Evolutionary conservation across 2,113 vertebrate species (phyloP).

Genomic region (Seriola quinqueradiata): DNA sequence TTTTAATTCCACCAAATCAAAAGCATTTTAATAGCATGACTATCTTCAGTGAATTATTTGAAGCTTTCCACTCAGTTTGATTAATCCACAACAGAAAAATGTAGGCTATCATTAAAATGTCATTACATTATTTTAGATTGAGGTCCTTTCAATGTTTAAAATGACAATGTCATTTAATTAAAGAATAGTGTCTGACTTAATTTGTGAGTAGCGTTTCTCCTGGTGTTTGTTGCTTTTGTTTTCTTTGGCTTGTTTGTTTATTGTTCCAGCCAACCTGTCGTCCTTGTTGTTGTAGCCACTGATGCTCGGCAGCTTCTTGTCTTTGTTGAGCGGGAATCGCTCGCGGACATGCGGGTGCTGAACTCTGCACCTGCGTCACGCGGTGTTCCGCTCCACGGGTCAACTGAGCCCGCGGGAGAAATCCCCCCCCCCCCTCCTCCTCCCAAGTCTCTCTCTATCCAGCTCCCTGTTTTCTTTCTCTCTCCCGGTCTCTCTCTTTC

Average conservation of each 20-base stretch:
- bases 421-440: background rate
- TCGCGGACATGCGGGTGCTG: slow-evolving; percentile 84
- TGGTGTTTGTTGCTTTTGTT: slow-evolving; percentile 7
- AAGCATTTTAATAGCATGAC: background rate
- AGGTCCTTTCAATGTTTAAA: background rate
- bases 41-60: background rate
- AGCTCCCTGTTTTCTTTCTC: slow-evolving; percentile 24
- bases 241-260: slow-evolving; percentile 32
- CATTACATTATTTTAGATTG: background rate
- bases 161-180: background rate
- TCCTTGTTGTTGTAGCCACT: slow-evolving; percentile 26
- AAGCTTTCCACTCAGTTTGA: background rate
- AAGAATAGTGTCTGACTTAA: background rate
- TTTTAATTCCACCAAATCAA: background rate
- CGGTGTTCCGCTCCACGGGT: slow-evolving; percentile 85
- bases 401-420: slow-evolving; percentile 79
- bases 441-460: background rate
- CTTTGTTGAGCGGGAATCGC: slow-evolving; percentile 76
- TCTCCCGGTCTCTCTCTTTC: slow-evolving; percentile 30
- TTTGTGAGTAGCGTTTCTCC: too few species aligned
- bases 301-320: slow-evolving; percentile 63
- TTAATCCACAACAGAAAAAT: background rate
- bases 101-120: background rate
- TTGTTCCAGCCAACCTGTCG: slow-evolving; percentile 64
- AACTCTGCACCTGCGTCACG: slow-evolving; percentile 88